phyloP scores from a whole-genome alignment of 2,113 vertebrate genomes.

The Scartelaos histophorus region DNA sequence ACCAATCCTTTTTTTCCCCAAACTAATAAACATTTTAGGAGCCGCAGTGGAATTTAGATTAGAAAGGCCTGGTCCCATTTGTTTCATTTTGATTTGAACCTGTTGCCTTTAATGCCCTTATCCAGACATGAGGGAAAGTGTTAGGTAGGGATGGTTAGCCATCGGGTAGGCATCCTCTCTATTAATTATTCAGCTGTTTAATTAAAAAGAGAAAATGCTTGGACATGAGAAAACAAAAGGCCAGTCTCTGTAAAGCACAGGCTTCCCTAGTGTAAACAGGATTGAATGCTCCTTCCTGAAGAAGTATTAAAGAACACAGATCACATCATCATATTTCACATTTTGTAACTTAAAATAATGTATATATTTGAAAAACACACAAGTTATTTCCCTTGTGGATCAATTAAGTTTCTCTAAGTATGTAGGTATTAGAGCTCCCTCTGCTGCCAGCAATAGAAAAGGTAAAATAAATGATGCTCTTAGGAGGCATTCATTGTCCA shows the following conservation, averaged over 20 bases:
- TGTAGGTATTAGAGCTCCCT: no score
- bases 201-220: conserved; percentile 17
- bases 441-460: no score
- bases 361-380: no score
- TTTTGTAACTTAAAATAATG: no score
- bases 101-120: conserved; percentile 1
- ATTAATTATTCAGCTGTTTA: conserved; percentile 24
- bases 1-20: not conserved
- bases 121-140: conserved; percentile 1
- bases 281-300: conserved; percentile 37
- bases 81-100: conserved; percentile 1
- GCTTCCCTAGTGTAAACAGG: conserved; percentile 16
- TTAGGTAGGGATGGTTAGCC: not conserved
- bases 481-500: no score
- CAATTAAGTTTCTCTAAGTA: no score
- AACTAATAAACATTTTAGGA: conserved; percentile 10
- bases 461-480: no score
- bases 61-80: conserved; percentile 6
- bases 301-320: conserved; percentile 20
- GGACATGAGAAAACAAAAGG: conserved; percentile 2
- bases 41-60: conserved; percentile 5
- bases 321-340: no score
- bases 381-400: no score
- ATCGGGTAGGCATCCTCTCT: not conserved
- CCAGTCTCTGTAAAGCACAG: not conserved